Evolutionary conservation across 2,888 invertebrate genomes (phyloP).

Genomic region (Steinernema hermaphroditum): DNA sequence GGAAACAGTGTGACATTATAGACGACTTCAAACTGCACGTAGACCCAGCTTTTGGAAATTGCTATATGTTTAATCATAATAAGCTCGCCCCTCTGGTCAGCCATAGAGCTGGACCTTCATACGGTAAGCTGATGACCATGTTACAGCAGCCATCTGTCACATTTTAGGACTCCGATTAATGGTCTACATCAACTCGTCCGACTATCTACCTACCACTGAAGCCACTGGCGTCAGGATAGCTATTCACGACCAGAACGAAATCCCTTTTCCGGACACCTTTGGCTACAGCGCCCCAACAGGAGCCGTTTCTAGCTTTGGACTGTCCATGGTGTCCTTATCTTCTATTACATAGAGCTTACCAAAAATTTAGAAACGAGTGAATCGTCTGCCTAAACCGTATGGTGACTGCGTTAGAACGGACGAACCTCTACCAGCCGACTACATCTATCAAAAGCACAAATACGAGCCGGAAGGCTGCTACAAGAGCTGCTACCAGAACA

Average conservation of each 20-base stretch:
- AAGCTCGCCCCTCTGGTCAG: constrained; percentile 43
- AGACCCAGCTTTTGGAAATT: constrained; percentile 64
- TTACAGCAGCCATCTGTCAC: no score
- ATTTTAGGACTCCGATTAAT: constrained; percentile 62
- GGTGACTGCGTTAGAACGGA: constrained; percentile 50
- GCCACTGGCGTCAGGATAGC: constrained; percentile 60
- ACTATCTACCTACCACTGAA: constrained; percentile 65
- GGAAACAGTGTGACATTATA: constrained; percentile 60
- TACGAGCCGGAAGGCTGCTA: constrained; percentile 66
- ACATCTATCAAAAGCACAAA: constrained; percentile 61
- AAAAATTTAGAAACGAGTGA: constrained; percentile 55
- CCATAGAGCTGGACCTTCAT: constrained; percentile 62
- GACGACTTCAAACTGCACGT: constrained; percentile 59
- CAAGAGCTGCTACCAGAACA: constrained; percentile 62
- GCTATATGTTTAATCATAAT: constrained; percentile 61
- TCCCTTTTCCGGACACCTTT: constrained; percentile 65
- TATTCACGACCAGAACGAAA: constrained; percentile 59
- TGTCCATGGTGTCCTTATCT: constrained; percentile 60
- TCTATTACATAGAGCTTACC: no score
- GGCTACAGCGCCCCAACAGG: constrained; percentile 64
- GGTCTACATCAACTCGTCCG: constrained; percentile 63
- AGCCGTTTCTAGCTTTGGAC: constrained; percentile 59
- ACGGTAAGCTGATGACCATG: constrained; percentile 46
- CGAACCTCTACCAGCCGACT: constrained; percentile 44
- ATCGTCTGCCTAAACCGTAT: constrained; percentile 49